phyloP scores from a whole-genome alignment of 1,140 invertebrate species.

The Nasonia longicornis region DNA sequence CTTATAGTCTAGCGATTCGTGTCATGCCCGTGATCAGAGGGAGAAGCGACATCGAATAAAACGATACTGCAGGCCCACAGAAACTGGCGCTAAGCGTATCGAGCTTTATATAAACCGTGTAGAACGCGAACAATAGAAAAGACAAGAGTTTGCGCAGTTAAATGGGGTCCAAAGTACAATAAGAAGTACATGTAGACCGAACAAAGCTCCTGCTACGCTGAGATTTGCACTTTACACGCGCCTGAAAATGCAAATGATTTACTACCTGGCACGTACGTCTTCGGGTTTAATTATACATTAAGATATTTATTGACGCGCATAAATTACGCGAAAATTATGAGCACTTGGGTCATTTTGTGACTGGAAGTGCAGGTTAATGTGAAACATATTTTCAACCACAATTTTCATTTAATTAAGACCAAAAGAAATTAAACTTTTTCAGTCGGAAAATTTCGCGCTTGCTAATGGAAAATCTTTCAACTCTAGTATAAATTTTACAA shows the following conservation, averaged over 20 bases:
- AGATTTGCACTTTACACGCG: too few species aligned
- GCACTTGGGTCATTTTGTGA: too few species aligned
- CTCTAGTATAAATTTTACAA: neutral
- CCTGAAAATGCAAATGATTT: too few species aligned
- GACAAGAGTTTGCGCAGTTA: neutral
- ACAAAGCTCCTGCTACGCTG: neutral
- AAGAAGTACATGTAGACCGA: neutral
- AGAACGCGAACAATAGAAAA: neutral
- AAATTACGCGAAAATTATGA: too few species aligned
- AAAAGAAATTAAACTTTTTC: too few species aligned
- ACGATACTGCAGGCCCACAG: neutral
- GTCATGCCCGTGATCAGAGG: slow-evolving; percentile 17
- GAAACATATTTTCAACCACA: too few species aligned
- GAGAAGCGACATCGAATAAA: neutral
- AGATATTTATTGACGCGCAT: too few species aligned
- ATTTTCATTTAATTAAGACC: too few species aligned
- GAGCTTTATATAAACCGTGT: slow-evolving; percentile 18
- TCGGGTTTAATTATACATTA: too few species aligned
- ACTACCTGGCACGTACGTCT: too few species aligned
- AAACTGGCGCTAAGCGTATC: slow-evolving; percentile 14
- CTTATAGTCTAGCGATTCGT: slow-evolving; percentile 46
- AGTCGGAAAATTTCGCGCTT: neutral
- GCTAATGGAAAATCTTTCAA: neutral
- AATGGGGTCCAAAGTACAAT: neutral
- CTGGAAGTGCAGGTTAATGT: too few species aligned